Percentiles rank a stretch among this genome's conserved stretches.
These are phyloP conservation scores for Pangasius sanitwongsei DNA, from an alignment of 2,797 vertebrate species.

Conservation along the genomic window DNA sequence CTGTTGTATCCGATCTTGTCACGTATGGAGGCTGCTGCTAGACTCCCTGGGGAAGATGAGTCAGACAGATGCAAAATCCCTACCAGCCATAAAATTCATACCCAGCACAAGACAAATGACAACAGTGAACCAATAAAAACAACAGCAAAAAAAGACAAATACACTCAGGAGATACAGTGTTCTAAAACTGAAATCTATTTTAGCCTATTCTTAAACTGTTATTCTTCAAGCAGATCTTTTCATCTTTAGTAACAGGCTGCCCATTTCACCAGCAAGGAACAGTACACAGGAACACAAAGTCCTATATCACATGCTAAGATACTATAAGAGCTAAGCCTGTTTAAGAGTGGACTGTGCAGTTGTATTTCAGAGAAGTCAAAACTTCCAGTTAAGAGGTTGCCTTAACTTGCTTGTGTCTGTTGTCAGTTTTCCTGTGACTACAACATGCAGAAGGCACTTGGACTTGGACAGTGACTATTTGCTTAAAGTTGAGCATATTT, in stretches of 20 bases:
- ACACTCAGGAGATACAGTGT: background rate
- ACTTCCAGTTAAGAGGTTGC: background rate
- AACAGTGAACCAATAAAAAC: conserved; percentile 7
- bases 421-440: background rate
- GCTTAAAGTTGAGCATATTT: background rate
- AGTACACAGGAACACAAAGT: background rate
- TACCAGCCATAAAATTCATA: conserved; percentile 23
- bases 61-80: conserved; percentile 34
- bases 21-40: conserved; percentile 13
- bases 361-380: background rate
- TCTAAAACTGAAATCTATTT: background rate
- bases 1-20: conserved; percentile 46
- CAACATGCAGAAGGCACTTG: too few species aligned
- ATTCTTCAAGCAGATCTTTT: background rate
- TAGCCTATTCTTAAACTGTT: background rate
- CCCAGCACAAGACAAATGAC: background rate
- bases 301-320: background rate
- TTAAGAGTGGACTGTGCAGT: background rate
- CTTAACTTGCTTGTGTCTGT: background rate
- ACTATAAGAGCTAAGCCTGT: background rate
- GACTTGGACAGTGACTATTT: background rate
- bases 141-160: background rate
- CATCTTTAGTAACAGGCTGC: background rate
- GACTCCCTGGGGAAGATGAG: conserved; percentile 9
- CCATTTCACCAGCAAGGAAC: background rate